Evolutionary conservation across 1,140 invertebrate species (phyloP).

Genomic region (Saccostrea glomerata): DNA sequence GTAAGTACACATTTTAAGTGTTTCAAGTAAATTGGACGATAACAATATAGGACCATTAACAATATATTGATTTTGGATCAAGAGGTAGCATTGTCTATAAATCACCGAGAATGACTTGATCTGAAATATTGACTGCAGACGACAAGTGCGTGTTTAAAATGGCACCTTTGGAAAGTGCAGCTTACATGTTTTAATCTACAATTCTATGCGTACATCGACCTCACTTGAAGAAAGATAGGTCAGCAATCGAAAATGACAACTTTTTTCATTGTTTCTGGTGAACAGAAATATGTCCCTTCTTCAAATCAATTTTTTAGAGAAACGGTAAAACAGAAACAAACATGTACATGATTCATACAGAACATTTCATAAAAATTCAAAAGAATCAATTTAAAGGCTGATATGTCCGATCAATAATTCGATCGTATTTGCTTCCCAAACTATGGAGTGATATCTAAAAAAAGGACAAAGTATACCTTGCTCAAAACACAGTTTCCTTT

Average conservation of each 20-base stretch:
- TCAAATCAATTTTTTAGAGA: too few relatives aligned
- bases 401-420: too few relatives aligned
- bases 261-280: not conserved
- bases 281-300: not conserved
- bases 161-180: conserved; percentile 1
- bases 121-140: conserved; percentile 31
- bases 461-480: too few relatives aligned
- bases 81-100: not conserved
- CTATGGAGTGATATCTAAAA: too few relatives aligned
- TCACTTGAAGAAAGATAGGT: conserved; percentile 8
- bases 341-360: too few relatives aligned
- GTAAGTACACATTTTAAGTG: not conserved
- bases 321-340: too few relatives aligned
- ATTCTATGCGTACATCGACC: not conserved
- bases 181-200: not conserved
- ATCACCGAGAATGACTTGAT: not conserved
- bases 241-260: not conserved
- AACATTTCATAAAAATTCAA: too few relatives aligned
- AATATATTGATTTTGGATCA: conserved; percentile 3
- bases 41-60: conserved; percentile 5
- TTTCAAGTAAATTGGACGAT: conserved; percentile 1
- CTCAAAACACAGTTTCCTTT: too few relatives aligned
- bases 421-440: too few relatives aligned
- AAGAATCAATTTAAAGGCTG: too few relatives aligned
- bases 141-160: not conserved